These are phyloP conservation scores for Plectropomus leopardus DNA, from an alignment of 2,113 vertebrate species.

Conservation along the genomic window DNA sequence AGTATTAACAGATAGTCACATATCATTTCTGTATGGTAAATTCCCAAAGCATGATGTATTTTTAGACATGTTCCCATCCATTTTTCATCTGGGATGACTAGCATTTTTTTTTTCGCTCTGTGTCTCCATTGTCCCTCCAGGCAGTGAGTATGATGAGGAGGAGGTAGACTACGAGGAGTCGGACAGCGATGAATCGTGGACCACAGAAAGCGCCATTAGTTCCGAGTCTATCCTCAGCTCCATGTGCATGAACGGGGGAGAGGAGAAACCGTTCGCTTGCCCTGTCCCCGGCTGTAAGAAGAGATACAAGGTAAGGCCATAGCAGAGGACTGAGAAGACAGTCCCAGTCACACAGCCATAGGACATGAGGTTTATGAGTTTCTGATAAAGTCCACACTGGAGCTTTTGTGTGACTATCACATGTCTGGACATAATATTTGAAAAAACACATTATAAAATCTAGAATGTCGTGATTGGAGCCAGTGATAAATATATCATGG, in stretches of 20 bases:
- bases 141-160: constrained; percentile 98
- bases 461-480: constrained; percentile 17
- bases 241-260: constrained; percentile 99
- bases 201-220: constrained; percentile 98
- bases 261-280: constrained; percentile 98
- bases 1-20: constrained; percentile 42
- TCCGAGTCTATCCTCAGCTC: constrained; percentile 98
- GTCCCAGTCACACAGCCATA: not conserved
- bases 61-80: not conserved
- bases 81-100: constrained; percentile 50
- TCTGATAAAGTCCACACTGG: constrained; percentile 48
- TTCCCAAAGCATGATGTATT: constrained; percentile 31
- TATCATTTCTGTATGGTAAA: constrained; percentile 35
- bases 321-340: not conserved
- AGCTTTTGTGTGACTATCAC: constrained; percentile 59
- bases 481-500: constrained; percentile 31
- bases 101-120: constrained; percentile 44
- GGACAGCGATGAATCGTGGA: constrained; percentile 99
- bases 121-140: constrained; percentile 77
- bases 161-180: constrained; percentile 99
- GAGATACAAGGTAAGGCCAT: constrained; percentile 93
- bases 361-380: constrained; percentile 12
- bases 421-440: constrained; percentile 40
- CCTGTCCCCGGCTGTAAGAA: constrained; percentile 99
- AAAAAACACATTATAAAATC: constrained; percentile 35